A percentile compares a stretch with the other conserved stretches of the same genome.
phyloP scores from a whole-genome alignment of 2,888 invertebrate genomes.

The Tetranychus piercei region DNA sequence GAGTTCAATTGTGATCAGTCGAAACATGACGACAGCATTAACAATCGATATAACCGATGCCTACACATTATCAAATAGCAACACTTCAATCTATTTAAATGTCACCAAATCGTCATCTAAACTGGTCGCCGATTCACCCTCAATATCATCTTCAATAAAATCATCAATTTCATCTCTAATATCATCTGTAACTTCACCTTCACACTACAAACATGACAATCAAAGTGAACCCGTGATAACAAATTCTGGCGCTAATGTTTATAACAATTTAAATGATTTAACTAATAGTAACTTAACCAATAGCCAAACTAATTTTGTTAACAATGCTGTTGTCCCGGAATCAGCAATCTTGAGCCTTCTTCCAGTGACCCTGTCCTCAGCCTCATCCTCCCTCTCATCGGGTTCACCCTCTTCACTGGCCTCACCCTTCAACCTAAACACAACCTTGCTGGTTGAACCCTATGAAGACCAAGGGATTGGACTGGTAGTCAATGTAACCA shows the following conservation, averaged over 20 bases:
- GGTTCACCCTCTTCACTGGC: neutral
- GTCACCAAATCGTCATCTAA: neutral
- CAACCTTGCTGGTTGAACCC: neutral
- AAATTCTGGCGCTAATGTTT: neutral
- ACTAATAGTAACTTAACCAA: no score
- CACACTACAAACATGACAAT: neutral
- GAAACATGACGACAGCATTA: neutral
- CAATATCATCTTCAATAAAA: neutral
- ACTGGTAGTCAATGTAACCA: conserved; percentile 5
- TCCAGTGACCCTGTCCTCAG: neutral
- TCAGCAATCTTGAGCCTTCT: no score
- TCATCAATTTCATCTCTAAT: neutral
- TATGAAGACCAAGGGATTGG: neutral
- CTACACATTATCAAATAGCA: neutral
- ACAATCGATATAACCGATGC: neutral
- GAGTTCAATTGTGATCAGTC: neutral
- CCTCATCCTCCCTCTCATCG: neutral
- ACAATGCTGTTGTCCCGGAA: no score
- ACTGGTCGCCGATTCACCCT: neutral
- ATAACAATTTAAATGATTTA: no score
- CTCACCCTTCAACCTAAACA: neutral
- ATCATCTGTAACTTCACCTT: neutral
- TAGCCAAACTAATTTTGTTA: no score
- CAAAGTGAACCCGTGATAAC: neutral
- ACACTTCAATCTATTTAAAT: neutral